These are phyloP conservation scores for Alloscopus bannaensis DNA, from an alignment of 2,888 invertebrate genomes.

Conservation along the genomic window DNA sequence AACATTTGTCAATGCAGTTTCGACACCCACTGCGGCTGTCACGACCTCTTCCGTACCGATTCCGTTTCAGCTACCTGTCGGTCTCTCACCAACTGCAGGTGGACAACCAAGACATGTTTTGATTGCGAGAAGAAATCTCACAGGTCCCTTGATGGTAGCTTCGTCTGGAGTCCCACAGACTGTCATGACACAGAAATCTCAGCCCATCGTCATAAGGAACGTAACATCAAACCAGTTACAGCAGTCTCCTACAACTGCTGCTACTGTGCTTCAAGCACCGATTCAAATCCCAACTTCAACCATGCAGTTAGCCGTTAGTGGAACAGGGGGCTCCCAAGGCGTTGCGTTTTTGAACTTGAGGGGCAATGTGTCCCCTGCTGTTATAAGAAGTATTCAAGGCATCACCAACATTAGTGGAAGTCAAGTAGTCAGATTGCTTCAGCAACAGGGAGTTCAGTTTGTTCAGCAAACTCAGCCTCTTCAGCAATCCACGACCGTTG, in stretches of 20 bases:
- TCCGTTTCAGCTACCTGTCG: slow-evolving; percentile 33
- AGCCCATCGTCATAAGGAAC: slow-evolving; percentile 69
- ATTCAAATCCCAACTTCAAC: slow-evolving; percentile 62
- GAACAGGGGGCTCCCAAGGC: slow-evolving; percentile 34
- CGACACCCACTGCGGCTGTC: slow-evolving; percentile 8
- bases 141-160: slow-evolving; percentile 46
- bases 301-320: slow-evolving; percentile 60
- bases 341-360: slow-evolving; percentile 64
- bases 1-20: background rate
- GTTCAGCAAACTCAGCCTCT: slow-evolving; percentile 60
- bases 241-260: slow-evolving; percentile 20
- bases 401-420: slow-evolving; percentile 51
- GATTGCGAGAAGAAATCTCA: slow-evolving; percentile 65
- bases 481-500: slow-evolving; percentile 29
- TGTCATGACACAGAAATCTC: slow-evolving; percentile 63
- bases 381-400: slow-evolving; percentile 47
- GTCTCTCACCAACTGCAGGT: slow-evolving; percentile 27
- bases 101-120: slow-evolving; percentile 68
- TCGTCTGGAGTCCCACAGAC: slow-evolving; percentile 43
- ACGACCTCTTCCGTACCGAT: slow-evolving; percentile 26
- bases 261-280: slow-evolving; percentile 50
- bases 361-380: slow-evolving; percentile 29
- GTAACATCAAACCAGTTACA: slow-evolving; percentile 62
- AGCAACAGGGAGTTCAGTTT: slow-evolving; percentile 67
- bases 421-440: slow-evolving; percentile 69